Percentiles rank a stretch among this genome's conserved stretches.
These are phyloP conservation scores for Urocynchramus pylzowi DNA, from an alignment of 2,113 vertebrate genomes.

Conservation along the genomic window DNA sequence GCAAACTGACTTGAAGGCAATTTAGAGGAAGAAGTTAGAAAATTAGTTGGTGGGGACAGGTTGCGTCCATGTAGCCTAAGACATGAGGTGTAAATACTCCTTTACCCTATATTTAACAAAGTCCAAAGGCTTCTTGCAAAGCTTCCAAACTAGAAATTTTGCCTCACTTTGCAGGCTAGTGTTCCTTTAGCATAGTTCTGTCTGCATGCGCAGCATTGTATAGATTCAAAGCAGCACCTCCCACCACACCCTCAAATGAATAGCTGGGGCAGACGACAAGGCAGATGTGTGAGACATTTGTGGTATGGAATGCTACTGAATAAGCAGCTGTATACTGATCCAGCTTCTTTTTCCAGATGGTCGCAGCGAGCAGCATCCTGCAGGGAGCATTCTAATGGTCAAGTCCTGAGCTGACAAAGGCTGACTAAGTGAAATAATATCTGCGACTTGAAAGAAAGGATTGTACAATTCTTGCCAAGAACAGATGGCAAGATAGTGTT, in stretches of 20 bases:
- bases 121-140: not conserved
- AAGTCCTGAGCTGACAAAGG: conserved; percentile 43
- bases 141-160: not conserved
- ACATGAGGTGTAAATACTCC: not conserved
- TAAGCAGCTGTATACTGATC: conserved; percentile 24
- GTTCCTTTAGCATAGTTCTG: not conserved
- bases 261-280: not conserved
- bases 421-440: conserved; percentile 62
- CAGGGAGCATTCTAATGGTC: conserved; percentile 44
- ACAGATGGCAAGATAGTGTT: conserved; percentile 54
- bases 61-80: not conserved
- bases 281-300: conserved; percentile 35
- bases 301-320: conserved; percentile 22
- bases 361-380: conserved; percentile 6
- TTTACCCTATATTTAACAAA: not conserved
- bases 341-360: conserved; percentile 48
- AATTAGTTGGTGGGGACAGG: not conserved
- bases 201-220: not conserved
- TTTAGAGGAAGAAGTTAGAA: not conserved
- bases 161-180: not conserved
- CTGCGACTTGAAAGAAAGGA: conserved; percentile 45
- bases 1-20: not conserved
- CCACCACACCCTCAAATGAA: not conserved
- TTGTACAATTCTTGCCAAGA: conserved; percentile 38
- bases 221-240: not conserved